phyloP scores from a whole-genome alignment of 2,888 invertebrate species.

The Autographa pulchrina region DNA sequence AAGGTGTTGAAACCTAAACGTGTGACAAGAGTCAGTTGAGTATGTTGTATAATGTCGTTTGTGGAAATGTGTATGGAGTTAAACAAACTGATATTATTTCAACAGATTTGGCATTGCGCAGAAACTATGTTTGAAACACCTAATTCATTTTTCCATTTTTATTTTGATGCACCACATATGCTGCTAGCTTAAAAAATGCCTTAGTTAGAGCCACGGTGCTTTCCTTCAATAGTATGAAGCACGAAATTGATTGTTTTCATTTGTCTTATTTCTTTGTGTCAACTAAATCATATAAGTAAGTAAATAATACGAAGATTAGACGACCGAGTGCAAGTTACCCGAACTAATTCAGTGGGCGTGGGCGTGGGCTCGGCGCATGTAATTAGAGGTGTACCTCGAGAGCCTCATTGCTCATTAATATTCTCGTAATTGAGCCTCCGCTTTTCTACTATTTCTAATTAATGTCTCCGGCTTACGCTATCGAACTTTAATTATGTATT shows the following conservation, averaged over 20 bases:
- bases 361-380: conserved; percentile 35
- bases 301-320: conserved; percentile 27
- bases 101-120: not conserved
- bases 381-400: conserved; percentile 58
- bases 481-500: conserved; percentile 53
- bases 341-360: conserved; percentile 48
- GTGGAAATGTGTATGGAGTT: conserved; percentile 14
- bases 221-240: too few relatives aligned
- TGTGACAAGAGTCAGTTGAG: conserved; percentile 37
- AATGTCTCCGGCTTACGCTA: conserved; percentile 44
- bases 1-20: conserved; percentile 45
- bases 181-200: too few relatives aligned
- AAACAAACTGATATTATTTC: conserved; percentile 2
- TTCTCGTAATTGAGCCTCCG: conserved; percentile 54
- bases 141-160: too few relatives aligned
- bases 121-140: too few relatives aligned
- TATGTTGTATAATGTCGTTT: conserved; percentile 43
- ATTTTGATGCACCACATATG: too few relatives aligned
- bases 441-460: conserved; percentile 56
- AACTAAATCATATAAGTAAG: not conserved
- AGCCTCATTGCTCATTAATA: conserved; percentile 64
- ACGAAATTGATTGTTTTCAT: too few relatives aligned
- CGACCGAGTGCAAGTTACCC: conserved; percentile 36
- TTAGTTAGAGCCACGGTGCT: too few relatives aligned
- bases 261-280: too few relatives aligned